phyloP scores from a whole-genome alignment of 1,140 invertebrate species.

The Chelonus insularis region DNA sequence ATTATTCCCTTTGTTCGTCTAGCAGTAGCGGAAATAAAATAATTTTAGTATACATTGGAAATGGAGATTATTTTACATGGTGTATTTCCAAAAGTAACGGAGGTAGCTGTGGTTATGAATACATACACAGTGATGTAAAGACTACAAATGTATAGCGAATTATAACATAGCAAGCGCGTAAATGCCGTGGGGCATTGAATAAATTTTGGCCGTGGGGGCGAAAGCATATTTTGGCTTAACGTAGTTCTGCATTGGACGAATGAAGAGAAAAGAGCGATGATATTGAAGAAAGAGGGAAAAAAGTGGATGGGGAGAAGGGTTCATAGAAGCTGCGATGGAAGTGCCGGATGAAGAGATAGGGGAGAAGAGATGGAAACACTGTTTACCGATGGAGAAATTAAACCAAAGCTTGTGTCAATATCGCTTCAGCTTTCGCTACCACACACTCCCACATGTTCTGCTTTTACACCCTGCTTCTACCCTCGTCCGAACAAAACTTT shows the following conservation, averaged over 20 bases:
- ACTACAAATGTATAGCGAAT: neutral
- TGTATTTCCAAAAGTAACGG: too few species aligned
- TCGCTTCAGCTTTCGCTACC: constrained; percentile 50
- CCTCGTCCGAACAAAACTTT: neutral
- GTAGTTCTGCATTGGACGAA: constrained; percentile 7
- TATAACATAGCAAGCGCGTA: neutral
- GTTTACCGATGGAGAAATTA: constrained; percentile 56
- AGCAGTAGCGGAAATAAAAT: too few species aligned
- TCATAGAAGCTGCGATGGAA: neutral
- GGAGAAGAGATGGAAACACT: constrained; percentile 48
- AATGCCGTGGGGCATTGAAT: neutral
- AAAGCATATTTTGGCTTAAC: constrained; percentile 34
- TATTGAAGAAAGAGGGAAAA: neutral
- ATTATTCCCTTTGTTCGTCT: too few species aligned
- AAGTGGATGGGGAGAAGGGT: neutral
- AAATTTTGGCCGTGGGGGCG: neutral
- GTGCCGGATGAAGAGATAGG: neutral
- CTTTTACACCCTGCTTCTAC: neutral
- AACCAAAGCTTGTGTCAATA: constrained; percentile 59
- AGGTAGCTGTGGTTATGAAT: neutral
- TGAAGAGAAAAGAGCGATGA: neutral
- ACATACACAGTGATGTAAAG: neutral
- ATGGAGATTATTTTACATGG: neutral
- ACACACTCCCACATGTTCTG: constrained; percentile 30
- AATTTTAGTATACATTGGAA: too few species aligned